Evolutionary conservation across 2,888 invertebrate genomes (phyloP).

Genomic region (Mactromeris polynyma): DNA sequence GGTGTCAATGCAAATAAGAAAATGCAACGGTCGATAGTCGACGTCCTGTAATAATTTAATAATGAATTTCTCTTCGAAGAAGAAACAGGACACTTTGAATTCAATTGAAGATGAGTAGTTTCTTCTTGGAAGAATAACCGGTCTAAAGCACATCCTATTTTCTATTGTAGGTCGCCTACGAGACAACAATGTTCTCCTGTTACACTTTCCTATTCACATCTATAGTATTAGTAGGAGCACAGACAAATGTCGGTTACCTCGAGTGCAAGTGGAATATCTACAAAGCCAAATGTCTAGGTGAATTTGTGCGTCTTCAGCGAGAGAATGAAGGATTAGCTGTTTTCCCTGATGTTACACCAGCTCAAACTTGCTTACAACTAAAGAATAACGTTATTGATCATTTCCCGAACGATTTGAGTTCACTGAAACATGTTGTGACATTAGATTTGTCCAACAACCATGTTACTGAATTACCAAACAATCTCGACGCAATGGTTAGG

Average conservation of each 20-base stretch:
- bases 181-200: neutral
- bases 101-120: too few species aligned
- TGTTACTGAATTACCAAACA: constrained; percentile 45
- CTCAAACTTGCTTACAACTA: constrained; percentile 46
- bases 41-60: too few species aligned
- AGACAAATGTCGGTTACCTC: constrained; percentile 38
- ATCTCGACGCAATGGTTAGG: constrained; percentile 41
- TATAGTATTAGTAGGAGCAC: neutral
- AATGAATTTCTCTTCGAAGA: too few species aligned
- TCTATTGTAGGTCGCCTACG: neutral
- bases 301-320: neutral
- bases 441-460: constrained; percentile 53
- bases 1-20: too few species aligned
- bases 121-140: neutral
- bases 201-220: neutral
- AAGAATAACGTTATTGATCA: constrained; percentile 43
- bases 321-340: constrained; percentile 25
- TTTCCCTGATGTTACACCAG: constrained; percentile 44
- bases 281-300: constrained; percentile 48
- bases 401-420: constrained; percentile 50
- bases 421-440: constrained; percentile 34
- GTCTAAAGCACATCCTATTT: neutral
- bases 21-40: too few species aligned
- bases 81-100: too few species aligned
- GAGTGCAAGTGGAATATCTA: constrained; percentile 60